Evolutionary conservation across 2,888 invertebrate species (phyloP).

Genomic region (Digitonthophagus gazella): DNA sequence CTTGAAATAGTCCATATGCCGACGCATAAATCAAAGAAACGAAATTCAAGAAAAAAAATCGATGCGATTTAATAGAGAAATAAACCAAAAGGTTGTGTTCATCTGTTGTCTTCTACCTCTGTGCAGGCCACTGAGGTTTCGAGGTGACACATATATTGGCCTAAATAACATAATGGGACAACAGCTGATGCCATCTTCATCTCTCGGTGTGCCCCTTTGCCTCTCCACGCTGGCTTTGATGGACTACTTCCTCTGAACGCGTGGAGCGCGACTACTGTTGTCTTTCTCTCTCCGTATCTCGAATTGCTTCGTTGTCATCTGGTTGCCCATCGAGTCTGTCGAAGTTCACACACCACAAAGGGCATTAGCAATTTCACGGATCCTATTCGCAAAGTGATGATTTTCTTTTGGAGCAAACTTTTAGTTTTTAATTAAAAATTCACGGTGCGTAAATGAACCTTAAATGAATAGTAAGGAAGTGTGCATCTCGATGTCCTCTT

Average conservation of each 20-base stretch:
- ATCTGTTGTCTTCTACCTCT: not conserved
- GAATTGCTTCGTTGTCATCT: not conserved
- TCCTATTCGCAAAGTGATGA: not conserved
- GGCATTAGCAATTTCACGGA: conserved; percentile 11
- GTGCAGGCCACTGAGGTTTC: conserved; percentile 1
- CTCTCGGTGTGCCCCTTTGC: conserved; percentile 6
- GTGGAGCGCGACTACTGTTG: conserved; percentile 1
- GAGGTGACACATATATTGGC: conserved; percentile 35
- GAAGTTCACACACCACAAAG: conserved; percentile 10
- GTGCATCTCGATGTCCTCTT: not conserved
- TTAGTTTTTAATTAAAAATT: not conserved
- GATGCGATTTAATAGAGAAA: not conserved
- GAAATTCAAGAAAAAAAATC: not conserved
- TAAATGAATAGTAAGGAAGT: no score
- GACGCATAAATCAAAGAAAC: not conserved
- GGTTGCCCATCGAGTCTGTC: no score
- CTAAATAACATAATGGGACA: conserved; percentile 35
- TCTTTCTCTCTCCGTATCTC: not conserved
- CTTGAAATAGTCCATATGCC: not conserved
- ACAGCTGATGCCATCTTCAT: conserved; percentile 31
- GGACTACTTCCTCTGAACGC: conserved; percentile 24
- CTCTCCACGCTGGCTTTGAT: conserved; percentile 19
- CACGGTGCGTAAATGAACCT: not conserved
- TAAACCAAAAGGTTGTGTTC: not conserved
- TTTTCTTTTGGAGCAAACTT: no score